phyloP scores from a whole-genome alignment of 2,113 vertebrate genomes.

The Grallaria varia region DNA sequence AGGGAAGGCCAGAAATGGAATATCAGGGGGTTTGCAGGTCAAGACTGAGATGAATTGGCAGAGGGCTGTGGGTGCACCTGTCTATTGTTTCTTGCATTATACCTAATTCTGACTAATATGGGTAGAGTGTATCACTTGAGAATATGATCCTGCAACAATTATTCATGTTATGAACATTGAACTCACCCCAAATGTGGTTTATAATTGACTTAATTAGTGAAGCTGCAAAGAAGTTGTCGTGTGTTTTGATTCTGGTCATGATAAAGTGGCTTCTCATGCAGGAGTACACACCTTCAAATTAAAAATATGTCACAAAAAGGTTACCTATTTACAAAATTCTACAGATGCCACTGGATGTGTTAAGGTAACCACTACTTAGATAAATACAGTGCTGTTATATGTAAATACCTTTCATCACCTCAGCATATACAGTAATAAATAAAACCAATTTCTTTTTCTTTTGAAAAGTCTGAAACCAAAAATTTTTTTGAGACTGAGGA shows the following conservation, averaged over 20 bases:
- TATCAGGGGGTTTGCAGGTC: background rate
- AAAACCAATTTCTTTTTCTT: background rate
- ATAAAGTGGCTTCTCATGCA: background rate
- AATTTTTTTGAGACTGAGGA: background rate
- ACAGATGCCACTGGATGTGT: background rate
- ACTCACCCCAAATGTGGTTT: background rate
- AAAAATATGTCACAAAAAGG: background rate
- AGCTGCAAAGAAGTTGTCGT: background rate
- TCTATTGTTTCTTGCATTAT: background rate
- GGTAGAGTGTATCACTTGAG: background rate
- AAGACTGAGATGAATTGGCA: background rate
- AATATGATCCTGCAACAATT: background rate
- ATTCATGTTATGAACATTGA: background rate
- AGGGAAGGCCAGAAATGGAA: background rate
- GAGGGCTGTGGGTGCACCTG: background rate
- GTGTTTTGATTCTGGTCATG: background rate
- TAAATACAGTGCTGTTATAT: background rate
- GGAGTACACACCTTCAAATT: background rate
- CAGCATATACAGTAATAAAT: background rate
- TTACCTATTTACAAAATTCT: background rate
- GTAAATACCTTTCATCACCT: background rate
- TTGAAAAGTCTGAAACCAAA: background rate
- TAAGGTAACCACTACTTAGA: background rate
- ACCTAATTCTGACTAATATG: background rate
- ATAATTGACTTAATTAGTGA: background rate